These are phyloP conservation scores for Lutraria rhynchaena DNA, from an alignment of 1,140 invertebrate species.

Conservation along the genomic window DNA sequence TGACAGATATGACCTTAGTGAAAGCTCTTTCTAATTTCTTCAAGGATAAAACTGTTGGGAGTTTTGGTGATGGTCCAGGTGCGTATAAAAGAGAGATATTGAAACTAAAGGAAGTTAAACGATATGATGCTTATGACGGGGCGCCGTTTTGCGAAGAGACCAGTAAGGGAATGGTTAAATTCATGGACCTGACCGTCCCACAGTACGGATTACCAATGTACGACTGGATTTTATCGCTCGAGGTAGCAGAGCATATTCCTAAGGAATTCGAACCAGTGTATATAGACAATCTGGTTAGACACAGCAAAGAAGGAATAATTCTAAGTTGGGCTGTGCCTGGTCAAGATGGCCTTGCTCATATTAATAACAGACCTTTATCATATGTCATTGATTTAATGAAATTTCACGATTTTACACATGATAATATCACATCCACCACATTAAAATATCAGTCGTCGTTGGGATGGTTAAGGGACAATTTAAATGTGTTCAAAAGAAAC, in stretches of 20 bases:
- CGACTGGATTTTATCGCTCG: conserved; percentile 60
- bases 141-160: conserved; percentile 65
- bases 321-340: conserved; percentile 65
- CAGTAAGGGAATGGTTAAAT: conserved; percentile 48
- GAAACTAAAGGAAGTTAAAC: conserved; percentile 34
- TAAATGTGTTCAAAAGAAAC: conserved; percentile 58
- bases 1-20: conserved; percentile 53
- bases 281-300: conserved; percentile 64
- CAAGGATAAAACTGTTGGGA: conserved; percentile 56
- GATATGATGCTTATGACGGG: conserved; percentile 64
- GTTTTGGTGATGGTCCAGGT: conserved; percentile 67
- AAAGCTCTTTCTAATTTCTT: conserved; percentile 56
- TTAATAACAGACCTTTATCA: conserved; percentile 52
- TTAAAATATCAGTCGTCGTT: conserved; percentile 47
- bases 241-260: conserved; percentile 64
- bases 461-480: conserved; percentile 58
- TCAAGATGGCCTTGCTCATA: conserved; percentile 60
- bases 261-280: conserved; percentile 60
- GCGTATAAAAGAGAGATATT: conserved; percentile 62
- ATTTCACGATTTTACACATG: conserved; percentile 55
- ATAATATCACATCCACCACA: conserved; percentile 27
- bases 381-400: conserved; percentile 57
- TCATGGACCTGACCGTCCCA: conserved; percentile 62
- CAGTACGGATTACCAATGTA: conserved; percentile 63
- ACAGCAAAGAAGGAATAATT: conserved; percentile 62